Conservation (phyloP, 2,113 vertebrate species). For the Malurus cyaneus region DNA sequence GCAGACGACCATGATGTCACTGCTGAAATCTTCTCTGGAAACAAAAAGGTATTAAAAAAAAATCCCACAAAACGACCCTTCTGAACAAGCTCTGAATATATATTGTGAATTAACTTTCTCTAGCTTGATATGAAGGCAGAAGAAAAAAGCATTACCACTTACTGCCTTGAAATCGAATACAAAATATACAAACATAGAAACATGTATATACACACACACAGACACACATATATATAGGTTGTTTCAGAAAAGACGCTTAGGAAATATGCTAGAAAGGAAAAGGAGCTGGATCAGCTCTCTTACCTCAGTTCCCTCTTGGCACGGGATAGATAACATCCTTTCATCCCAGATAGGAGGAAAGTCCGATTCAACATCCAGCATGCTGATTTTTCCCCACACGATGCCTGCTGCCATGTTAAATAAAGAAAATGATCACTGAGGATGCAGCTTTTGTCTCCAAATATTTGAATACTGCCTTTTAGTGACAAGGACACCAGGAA, state of each 20-base stretch:
- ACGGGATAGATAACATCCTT: slow-evolving; percentile 65
- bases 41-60: slow-evolving; percentile 58
- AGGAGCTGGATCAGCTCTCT: slow-evolving; percentile 66
- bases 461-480: slow-evolving; percentile 72
- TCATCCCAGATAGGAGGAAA: slow-evolving; percentile 71
- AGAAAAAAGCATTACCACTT: slow-evolving; percentile 9
- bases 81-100: slow-evolving; percentile 46
- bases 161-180: slow-evolving; percentile 36
- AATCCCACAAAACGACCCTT: slow-evolving; percentile 45
- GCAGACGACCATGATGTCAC: slow-evolving; percentile 62
- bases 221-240: neutral
- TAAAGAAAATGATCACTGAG: slow-evolving; percentile 77
- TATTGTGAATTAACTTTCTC: slow-evolving; percentile 63
- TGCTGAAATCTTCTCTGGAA: slow-evolving; percentile 56
- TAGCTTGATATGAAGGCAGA: slow-evolving; percentile 28
- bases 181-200: neutral
- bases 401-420: slow-evolving; percentile 77
- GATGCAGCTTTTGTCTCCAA: slow-evolving; percentile 77
- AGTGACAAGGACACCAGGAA: slow-evolving; percentile 67
- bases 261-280: slow-evolving; percentile 41
- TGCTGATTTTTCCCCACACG: slow-evolving; percentile 66
- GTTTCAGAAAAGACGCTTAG: slow-evolving; percentile 53
- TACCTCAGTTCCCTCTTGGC: slow-evolving; percentile 75
- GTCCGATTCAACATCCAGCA: slow-evolving; percentile 70
- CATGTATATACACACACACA: neutral